phyloP scores from a whole-genome alignment of 2,113 vertebrate species.

The Sinocyclocheilus grahami region DNA sequence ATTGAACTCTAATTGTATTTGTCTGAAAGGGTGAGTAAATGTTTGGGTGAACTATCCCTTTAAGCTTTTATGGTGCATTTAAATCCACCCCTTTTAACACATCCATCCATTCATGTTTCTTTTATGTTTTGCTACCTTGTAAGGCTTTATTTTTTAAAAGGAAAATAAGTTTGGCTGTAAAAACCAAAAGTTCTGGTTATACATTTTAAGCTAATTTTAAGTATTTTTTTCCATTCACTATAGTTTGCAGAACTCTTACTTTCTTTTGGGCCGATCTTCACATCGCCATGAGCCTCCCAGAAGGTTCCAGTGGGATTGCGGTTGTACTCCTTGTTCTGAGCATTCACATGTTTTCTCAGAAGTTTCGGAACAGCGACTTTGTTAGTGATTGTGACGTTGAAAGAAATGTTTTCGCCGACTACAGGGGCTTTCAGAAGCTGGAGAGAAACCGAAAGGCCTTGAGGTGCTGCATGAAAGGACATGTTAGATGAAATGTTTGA shows the following conservation, averaged over 20 bases:
- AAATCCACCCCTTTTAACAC: too few relatives aligned
- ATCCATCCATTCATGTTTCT: too few relatives aligned
- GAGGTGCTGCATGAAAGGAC: constrained; percentile 4
- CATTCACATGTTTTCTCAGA: constrained; percentile 68
- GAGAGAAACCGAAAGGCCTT: constrained; percentile 60
- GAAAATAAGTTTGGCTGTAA: too few relatives aligned
- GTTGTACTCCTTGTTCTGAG: constrained; percentile 77
- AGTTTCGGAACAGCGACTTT: constrained; percentile 50
- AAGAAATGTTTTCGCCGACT: constrained; percentile 63
- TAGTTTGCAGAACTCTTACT: constrained; percentile 59
- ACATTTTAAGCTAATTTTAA: background rate
- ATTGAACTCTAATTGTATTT: too few relatives aligned
- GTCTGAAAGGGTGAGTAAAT: too few relatives aligned
- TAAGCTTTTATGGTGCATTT: too few relatives aligned
- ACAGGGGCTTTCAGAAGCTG: constrained; percentile 63
- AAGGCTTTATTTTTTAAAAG: too few relatives aligned
- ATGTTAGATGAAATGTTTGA: background rate
- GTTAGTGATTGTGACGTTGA: constrained; percentile 70
- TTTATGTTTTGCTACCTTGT: too few relatives aligned
- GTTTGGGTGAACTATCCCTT: too few relatives aligned
- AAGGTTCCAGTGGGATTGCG: constrained; percentile 66
- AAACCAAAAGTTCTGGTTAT: too few relatives aligned
- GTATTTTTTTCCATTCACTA: background rate
- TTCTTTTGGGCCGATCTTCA: constrained; percentile 65
- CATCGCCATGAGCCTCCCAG: constrained; percentile 64